These are phyloP conservation scores for Patella pellucida DNA, from an alignment of 2,888 invertebrate genomes.

Conservation along the genomic window DNA sequence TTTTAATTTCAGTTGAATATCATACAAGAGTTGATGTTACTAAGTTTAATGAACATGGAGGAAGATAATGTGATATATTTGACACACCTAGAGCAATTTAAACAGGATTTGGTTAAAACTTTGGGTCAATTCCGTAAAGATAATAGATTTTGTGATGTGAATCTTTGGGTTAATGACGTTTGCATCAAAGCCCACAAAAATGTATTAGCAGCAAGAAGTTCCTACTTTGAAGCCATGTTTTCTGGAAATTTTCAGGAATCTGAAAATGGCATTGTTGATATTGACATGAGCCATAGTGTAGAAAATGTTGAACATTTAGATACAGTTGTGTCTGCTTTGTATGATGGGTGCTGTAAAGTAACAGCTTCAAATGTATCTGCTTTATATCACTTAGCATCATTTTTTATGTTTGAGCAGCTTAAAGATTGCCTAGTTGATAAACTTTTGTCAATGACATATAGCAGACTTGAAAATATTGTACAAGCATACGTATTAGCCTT, in stretches of 20 bases:
- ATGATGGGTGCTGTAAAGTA: slow-evolving; percentile 20
- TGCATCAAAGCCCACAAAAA: slow-evolving; percentile 22
- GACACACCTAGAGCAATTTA: too few species aligned
- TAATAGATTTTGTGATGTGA: slow-evolving; percentile 25
- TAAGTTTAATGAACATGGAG: too few species aligned
- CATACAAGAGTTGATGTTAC: too few species aligned
- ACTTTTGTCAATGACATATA: slow-evolving; percentile 14
- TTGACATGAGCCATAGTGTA: slow-evolving; percentile 22
- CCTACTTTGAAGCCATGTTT: slow-evolving; percentile 29
- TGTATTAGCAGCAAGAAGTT: slow-evolving; percentile 25
- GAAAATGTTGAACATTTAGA: slow-evolving; percentile 20
- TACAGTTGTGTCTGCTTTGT: slow-evolving; percentile 22
- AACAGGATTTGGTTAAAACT: neutral
- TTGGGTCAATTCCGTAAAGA: slow-evolving; percentile 17
- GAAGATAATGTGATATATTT: too few species aligned
- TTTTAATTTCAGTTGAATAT: too few species aligned
- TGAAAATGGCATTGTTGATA: slow-evolving; percentile 14
- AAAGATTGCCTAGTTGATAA: slow-evolving; percentile 18
- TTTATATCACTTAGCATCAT: slow-evolving; percentile 20
- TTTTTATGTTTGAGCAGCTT: slow-evolving; percentile 24
- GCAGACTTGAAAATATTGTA: slow-evolving; percentile 19
- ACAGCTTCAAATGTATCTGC: slow-evolving; percentile 19
- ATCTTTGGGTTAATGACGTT: slow-evolving; percentile 15
- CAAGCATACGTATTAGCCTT: slow-evolving; percentile 23
- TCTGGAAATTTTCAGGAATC: slow-evolving; percentile 25